phyloP scores from a whole-genome alignment of 2,888 invertebrate genomes.

The Bursaphelenchus okinawaensis region DNA sequence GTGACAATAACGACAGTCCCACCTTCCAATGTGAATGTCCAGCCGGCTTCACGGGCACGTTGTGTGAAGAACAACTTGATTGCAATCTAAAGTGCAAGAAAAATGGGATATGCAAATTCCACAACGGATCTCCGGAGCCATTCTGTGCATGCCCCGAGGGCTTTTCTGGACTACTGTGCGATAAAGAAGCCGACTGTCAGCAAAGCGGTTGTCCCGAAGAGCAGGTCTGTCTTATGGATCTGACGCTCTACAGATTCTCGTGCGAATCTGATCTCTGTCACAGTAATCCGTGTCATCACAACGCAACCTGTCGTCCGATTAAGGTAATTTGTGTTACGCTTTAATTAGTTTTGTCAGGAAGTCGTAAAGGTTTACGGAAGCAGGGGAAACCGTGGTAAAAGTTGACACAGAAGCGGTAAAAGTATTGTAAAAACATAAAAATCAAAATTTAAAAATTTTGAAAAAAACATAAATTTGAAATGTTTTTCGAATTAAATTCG shows the following conservation, averaged over 20 bases:
- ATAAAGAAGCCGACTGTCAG: constrained; percentile 16
- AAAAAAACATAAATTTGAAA: neutral
- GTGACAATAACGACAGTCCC: constrained; percentile 30
- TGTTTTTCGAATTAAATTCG: neutral
- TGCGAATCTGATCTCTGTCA: constrained; percentile 23
- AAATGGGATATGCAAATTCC: constrained; percentile 17
- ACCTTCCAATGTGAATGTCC: constrained; percentile 40
- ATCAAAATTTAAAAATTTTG: neutral
- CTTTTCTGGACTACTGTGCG: constrained; percentile 22
- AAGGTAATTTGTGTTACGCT: too few relatives aligned
- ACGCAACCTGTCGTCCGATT: constrained; percentile 41
- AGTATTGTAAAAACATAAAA: neutral
- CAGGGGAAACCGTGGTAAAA: too few relatives aligned
- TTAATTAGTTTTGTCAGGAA: too few relatives aligned
- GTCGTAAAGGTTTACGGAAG: too few relatives aligned
- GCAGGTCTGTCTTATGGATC: constrained; percentile 25
- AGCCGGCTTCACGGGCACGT: constrained; percentile 38
- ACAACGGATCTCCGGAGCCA: constrained; percentile 13
- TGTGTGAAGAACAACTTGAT: constrained; percentile 22
- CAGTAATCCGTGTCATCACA: constrained; percentile 39
- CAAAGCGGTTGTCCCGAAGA: constrained; percentile 22
- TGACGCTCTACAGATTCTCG: constrained; percentile 2
- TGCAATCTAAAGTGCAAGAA: constrained; percentile 22
- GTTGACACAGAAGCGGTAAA: neutral
- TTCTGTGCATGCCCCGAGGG: constrained; percentile 16